Base-by-base conservation (phyloP, 2,888 invertebrate species). In the Deladenus siricidicola region DNA sequence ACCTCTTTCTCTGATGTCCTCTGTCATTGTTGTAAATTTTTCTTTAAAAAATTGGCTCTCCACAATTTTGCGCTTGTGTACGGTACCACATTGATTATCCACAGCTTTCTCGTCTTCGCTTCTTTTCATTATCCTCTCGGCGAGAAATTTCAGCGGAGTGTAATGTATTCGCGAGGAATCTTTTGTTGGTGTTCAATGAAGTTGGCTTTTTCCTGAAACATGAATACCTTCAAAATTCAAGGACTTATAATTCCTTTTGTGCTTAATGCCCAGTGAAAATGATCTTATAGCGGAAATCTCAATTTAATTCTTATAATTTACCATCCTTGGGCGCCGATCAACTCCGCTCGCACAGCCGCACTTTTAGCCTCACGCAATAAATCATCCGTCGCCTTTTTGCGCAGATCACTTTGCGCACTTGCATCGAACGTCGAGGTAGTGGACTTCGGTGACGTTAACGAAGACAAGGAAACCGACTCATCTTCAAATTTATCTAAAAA, bases 321-420 rank as follows among this genome's bases (percentile, higher is more conserved):
- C 69, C 70, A 73, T 60, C 73, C 73, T 50, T 72, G 70, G 17
- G 71, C 67, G 53, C 71, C 71, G 23, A 61, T 47, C 6, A 30
- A 8, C 17, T 67, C 64, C 0, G 69, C 69, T 29, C 71, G 60
- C 23, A 68, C 64, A n/a, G 67, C 65, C 2, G 64, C 66, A 21
- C 69, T 63, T 45, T 66, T 59, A n/a, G 67, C 65, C 26, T 71
- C 71, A 51, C 68, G 67, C 19, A 71, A 45, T 23, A 71, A 45
- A 39, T 62, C 64, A 42, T 69, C 60, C 29, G 60, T 64, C 1
- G 71, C 70, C 57, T 68, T 56, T 19, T 58, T 24, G 29, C 58
- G 21, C 24, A 61, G 19, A n/a, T 21, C 24, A 23, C 23, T 53
- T 34, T n/a, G 6, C 6, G 19, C 39, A 30, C 23, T 19, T 4